Conservation (phyloP, 2,113 vertebrate species). For the Psilopsiagon aymara region DNA sequence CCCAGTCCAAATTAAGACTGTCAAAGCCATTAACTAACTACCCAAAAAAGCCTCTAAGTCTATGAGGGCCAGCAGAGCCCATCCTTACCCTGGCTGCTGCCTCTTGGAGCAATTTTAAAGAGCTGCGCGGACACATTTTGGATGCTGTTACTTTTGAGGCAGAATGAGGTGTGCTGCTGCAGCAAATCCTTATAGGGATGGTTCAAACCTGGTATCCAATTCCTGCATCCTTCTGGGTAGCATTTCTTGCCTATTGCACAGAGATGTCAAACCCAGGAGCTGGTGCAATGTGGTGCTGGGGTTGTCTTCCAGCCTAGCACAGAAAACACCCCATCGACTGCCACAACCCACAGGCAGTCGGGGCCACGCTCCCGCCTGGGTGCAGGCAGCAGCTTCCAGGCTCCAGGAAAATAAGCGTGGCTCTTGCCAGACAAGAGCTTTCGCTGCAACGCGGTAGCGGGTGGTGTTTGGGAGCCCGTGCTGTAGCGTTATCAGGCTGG, state of each 20-base stretch:
- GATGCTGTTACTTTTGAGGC: background rate
- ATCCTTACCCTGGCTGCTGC: background rate
- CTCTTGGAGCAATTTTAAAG: background rate
- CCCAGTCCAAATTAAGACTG: slow-evolving; percentile 30
- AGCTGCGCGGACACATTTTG: background rate
- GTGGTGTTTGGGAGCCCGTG: background rate
- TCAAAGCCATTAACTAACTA: background rate
- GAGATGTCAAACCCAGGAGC: background rate
- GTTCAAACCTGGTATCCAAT: background rate
- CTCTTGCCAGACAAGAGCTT: slow-evolving; percentile 12
- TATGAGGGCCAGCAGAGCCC: background rate
- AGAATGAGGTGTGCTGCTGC: background rate
- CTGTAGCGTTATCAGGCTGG: background rate
- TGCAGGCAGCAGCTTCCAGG: background rate
- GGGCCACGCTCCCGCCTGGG: background rate
- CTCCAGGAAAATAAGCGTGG: background rate
- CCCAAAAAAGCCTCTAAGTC: background rate
- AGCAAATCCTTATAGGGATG: background rate
- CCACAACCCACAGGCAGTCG: background rate
- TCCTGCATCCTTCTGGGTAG: background rate
- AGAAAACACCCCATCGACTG: background rate
- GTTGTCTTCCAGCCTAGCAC: background rate
- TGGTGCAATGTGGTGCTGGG: fast-evolving
- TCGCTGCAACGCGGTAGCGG: background rate
- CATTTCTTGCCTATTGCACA: background rate